Conservation (phyloP, 2,888 invertebrate species). For the Drosophila subsilvestris region DNA sequence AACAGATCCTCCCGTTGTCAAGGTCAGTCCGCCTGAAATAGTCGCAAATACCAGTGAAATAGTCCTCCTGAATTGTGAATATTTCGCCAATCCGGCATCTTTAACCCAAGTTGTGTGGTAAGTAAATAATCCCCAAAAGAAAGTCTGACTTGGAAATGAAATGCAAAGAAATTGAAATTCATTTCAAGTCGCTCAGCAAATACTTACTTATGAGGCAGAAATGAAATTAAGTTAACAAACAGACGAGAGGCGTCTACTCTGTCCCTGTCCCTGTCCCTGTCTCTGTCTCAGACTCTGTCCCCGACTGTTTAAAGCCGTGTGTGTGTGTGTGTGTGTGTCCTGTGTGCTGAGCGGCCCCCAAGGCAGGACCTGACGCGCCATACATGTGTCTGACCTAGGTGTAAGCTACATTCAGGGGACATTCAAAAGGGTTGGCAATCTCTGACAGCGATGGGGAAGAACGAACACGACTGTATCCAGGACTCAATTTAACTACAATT, state of each 20-base stretch:
- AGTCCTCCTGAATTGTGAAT: constrained; percentile 91
- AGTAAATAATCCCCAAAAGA: constrained; percentile 53
- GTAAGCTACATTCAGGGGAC: not conserved
- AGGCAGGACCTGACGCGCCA: not conserved
- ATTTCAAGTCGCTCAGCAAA: constrained; percentile 57
- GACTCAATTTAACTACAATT: constrained; percentile 78
- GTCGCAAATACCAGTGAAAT: constrained; percentile 91
- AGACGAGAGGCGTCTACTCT: not conserved
- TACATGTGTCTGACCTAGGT: not conserved
- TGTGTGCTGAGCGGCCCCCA: not conserved
- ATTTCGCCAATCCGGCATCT: constrained; percentile 93
- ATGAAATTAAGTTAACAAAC: not conserved
- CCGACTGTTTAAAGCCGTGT: not conserved
- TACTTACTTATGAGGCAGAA: constrained; percentile 40
- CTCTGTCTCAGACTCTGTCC: not conserved
- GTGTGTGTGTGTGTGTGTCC: not conserved
- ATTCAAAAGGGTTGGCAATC: not conserved
- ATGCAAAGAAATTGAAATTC: constrained; percentile 71
- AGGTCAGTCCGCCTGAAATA: constrained; percentile 89
- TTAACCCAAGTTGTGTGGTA: constrained; percentile 91
- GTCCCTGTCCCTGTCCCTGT: too few species aligned
- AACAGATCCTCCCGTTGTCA: constrained; percentile 93
- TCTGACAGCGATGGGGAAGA: not conserved
- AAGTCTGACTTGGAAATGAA: not conserved
- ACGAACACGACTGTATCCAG: constrained; percentile 39